phyloP scores from a whole-genome alignment of 2,888 invertebrate genomes.

The Papilio demoleus region DNA sequence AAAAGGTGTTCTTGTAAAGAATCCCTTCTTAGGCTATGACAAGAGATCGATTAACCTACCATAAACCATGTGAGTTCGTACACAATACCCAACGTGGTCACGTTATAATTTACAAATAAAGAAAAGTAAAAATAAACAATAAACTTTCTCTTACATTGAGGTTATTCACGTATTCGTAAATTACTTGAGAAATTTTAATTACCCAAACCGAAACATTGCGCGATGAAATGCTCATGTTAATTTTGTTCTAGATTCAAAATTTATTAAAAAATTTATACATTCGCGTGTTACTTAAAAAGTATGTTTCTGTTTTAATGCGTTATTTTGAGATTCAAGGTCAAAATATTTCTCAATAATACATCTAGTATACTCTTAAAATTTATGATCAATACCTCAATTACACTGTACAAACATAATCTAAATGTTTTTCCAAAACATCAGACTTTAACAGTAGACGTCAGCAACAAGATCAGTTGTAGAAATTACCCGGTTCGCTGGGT shows the following conservation, averaged over 20 bases:
- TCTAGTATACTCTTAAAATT: neutral
- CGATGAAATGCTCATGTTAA: slow-evolving; percentile 30
- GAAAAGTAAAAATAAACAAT: slow-evolving; percentile 3
- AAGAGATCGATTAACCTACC: no score
- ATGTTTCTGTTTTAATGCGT: neutral
- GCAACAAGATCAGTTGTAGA: no score
- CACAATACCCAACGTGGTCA: no score
- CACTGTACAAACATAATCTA: no score
- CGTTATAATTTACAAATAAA: neutral
- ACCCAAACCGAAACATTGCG: neutral
- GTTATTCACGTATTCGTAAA: slow-evolving; percentile 7
- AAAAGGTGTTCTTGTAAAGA: no score
- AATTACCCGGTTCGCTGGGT: no score
- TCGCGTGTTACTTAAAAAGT: slow-evolving; percentile 1
- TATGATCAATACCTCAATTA: neutral
- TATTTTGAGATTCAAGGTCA: neutral
- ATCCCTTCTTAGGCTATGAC: no score
- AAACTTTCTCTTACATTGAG: slow-evolving; percentile 19
- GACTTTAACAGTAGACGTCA: no score
- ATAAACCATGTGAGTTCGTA: no score
- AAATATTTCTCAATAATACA: no score
- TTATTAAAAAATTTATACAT: neutral
- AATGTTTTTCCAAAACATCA: no score
- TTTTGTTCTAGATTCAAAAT: slow-evolving; percentile 22
- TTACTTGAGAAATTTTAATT: slow-evolving; percentile 19